Evolutionary conservation across 1,140 invertebrate species (phyloP).

Genomic region (Psix sp.): DNA sequence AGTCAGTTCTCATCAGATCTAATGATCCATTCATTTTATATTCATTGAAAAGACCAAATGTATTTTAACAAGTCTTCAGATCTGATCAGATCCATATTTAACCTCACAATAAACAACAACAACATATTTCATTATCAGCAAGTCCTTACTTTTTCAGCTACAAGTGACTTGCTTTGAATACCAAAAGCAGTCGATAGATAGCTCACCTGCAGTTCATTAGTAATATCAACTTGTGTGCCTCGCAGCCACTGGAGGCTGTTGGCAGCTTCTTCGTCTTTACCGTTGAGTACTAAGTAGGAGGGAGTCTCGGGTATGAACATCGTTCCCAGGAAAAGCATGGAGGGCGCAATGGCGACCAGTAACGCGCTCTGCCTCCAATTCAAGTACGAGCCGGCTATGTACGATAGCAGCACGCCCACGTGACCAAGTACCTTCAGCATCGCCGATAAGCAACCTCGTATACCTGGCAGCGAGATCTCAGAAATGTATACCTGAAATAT

Average conservation of each 20-base stretch:
- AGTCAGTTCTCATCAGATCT: too few relatives aligned
- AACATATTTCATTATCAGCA: too few relatives aligned
- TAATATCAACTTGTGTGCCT: slow-evolving; percentile 84
- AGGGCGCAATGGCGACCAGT: slow-evolving; percentile 84
- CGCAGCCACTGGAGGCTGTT: slow-evolving; percentile 86
- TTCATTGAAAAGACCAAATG: too few relatives aligned
- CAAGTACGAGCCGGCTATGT: slow-evolving; percentile 87
- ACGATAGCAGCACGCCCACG: slow-evolving; percentile 88
- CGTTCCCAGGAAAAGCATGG: slow-evolving; percentile 82
- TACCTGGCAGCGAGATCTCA: slow-evolving; percentile 91
- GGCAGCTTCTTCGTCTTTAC: slow-evolving; percentile 87
- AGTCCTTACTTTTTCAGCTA: too few relatives aligned
- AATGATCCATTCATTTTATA: too few relatives aligned
- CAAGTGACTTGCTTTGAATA: too few relatives aligned
- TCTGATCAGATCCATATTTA: too few relatives aligned
- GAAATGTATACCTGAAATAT: slow-evolving; percentile 87
- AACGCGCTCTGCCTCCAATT: slow-evolving; percentile 89
- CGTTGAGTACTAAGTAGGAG: slow-evolving; percentile 85
- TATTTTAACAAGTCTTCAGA: too few relatives aligned
- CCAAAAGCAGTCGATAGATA: neutral
- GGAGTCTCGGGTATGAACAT: slow-evolving; percentile 90
- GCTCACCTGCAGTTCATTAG: slow-evolving; percentile 80
- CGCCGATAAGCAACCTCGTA: slow-evolving; percentile 89
- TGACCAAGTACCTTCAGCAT: slow-evolving; percentile 90
- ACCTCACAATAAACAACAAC: too few relatives aligned